These are phyloP conservation scores for Ganaspis brasiliensis DNA, from an alignment of 2,888 invertebrate genomes.

Conservation along the genomic window DNA sequence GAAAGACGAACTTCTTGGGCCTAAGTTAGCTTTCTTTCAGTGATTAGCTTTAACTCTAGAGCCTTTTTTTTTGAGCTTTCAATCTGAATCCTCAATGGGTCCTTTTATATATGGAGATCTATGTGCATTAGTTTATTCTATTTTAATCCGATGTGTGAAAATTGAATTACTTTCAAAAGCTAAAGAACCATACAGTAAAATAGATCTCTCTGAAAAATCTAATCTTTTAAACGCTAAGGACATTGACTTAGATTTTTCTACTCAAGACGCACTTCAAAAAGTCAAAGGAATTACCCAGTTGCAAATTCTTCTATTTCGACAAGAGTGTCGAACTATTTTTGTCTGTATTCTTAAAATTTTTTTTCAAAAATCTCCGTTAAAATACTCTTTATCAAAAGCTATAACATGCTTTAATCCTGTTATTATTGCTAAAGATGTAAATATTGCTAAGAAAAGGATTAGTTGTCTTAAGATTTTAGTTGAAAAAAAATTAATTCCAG, in stretches of 20 bases:
- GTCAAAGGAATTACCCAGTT: slow-evolving; percentile 32
- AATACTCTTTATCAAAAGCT: slow-evolving; percentile 42
- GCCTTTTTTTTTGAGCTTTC: slow-evolving; percentile 52
- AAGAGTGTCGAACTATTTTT: slow-evolving; percentile 45
- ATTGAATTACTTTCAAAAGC: neutral
- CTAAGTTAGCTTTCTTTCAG: slow-evolving; percentile 58
- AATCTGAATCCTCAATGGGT: neutral
- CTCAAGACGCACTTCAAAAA: slow-evolving; percentile 46
- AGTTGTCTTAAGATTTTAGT: slow-evolving; percentile 46
- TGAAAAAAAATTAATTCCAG: slow-evolving; percentile 46
- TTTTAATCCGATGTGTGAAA: slow-evolving; percentile 16
- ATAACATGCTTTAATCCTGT: slow-evolving; percentile 45
- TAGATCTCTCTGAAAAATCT: slow-evolving; percentile 5
- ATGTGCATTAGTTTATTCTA: neutral
- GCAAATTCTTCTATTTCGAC: slow-evolving; percentile 36
- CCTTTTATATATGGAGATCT: slow-evolving; percentile 22
- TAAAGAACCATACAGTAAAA: slow-evolving; percentile 13
- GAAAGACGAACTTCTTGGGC: slow-evolving; percentile 48
- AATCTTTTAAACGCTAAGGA: slow-evolving; percentile 5
- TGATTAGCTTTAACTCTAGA: slow-evolving; percentile 53
- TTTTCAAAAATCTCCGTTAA: slow-evolving; percentile 45
- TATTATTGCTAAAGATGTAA: slow-evolving; percentile 21
- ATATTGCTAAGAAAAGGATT: slow-evolving; percentile 43
- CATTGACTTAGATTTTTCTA: slow-evolving; percentile 46
- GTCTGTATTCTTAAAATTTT: slow-evolving; percentile 33